phyloP scores from a whole-genome alignment of 2,113 vertebrate genomes.

The Felis chaus region DNA sequence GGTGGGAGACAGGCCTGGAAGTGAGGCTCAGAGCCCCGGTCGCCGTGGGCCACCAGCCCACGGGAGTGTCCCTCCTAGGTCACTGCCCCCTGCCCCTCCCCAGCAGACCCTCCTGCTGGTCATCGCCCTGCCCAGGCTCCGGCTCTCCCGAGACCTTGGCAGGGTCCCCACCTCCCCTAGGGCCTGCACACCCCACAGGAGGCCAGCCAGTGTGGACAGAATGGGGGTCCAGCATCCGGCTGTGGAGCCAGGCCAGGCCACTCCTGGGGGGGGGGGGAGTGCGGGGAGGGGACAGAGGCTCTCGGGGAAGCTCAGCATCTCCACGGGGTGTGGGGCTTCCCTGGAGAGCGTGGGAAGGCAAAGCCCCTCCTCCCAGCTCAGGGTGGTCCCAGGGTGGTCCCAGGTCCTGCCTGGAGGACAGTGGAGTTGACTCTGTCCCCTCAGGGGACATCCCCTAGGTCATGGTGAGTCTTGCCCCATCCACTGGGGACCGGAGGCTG shows the following conservation, averaged over 20 bases:
- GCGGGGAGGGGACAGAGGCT: background rate
- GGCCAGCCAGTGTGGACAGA: too few species aligned
- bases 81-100: rapidly evolving
- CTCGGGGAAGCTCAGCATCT: background rate
- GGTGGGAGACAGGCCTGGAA: background rate
- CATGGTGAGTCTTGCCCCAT: background rate
- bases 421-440: too few species aligned
- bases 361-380: background rate
- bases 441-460: background rate
- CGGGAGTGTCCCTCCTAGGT: too few species aligned
- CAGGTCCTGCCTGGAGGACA: background rate
- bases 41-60: background rate
- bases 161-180: rapidly evolving
- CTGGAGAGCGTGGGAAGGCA: background rate
- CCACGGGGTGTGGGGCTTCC: rapidly evolving
- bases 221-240: background rate
- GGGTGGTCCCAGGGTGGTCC: too few species aligned
- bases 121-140: rapidly evolving
- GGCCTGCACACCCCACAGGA: background rate
- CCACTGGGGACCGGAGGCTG: background rate
- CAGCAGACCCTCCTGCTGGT: rapidly evolving
- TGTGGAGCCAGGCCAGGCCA: too few species aligned
- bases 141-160: background rate
- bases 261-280: too few species aligned
- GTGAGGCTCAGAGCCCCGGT: background rate